These are phyloP conservation scores for Nestor notabilis DNA, from an alignment of 2,113 vertebrate species.

Conservation along the genomic window DNA sequence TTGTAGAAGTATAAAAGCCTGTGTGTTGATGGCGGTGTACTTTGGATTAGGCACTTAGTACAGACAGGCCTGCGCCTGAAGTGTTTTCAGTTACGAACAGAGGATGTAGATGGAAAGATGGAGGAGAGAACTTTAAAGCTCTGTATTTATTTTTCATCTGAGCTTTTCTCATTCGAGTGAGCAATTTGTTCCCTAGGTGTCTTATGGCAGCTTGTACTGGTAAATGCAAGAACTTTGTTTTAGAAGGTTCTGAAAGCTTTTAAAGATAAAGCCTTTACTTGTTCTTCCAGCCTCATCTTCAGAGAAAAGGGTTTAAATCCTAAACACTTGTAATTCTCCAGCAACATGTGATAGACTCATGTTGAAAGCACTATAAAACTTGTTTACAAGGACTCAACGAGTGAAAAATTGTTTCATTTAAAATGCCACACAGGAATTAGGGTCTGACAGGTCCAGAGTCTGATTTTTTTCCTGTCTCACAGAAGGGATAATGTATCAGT, in stretches of 20 bases:
- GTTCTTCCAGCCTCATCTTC: not conserved
- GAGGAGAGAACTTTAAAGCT: not conserved
- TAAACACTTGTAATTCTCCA: constrained; percentile 19
- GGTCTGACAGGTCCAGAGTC: not conserved
- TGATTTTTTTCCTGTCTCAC: not conserved
- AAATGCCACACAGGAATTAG: constrained; percentile 7
- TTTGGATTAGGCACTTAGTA: not conserved
- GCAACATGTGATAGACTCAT: not conserved
- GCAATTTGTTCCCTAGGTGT: not conserved
- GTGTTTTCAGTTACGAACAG: not conserved
- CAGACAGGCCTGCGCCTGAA: not conserved
- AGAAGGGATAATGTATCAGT: not conserved
- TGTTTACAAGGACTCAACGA: constrained; percentile 43
- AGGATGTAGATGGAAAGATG: not conserved
- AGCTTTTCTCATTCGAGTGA: not conserved
- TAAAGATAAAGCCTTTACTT: not conserved
- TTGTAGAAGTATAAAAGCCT: not conserved
- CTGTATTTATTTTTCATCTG: not conserved
- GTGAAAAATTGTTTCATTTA: constrained; percentile 44
- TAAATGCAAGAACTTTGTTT: not conserved
- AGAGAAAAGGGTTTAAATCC: constrained; percentile 36
- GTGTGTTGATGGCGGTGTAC: accelerated
- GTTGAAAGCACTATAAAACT: constrained; percentile 60
- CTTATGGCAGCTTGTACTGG: not conserved
- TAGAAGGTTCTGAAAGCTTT: constrained; percentile 5